Base-by-base conservation (phyloP, 2,797 vertebrate genomes). In the Tragelaphus eurycerus region DNA sequence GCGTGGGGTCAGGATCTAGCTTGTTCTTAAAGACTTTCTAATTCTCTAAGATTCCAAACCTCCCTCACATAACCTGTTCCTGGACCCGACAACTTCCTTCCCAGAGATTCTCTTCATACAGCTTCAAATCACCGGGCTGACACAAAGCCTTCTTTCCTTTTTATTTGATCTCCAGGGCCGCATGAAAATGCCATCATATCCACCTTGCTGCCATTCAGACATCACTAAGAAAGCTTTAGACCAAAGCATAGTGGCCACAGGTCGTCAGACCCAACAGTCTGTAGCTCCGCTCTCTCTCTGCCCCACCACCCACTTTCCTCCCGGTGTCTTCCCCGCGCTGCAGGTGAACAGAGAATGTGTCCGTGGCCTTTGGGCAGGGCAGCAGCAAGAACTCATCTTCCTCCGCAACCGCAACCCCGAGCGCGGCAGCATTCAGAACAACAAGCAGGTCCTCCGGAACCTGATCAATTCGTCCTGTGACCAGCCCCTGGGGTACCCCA, bases 271-370 rank as follows among this genome's bases (percentile, higher is more conserved):
- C 52, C 50, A 4, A 2, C 62, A 31, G 38, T 21, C 60, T 8
- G 5, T 19, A 21, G 55, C 71, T 11, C 12, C 12, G 0, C 38
- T 43, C 38, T 7, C 34, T 14, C 34, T 43, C 67, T 1, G 6
- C 19, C 6, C 1, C 1, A 2, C 34, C 46, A 7, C 9, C 25
- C 13, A 4, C 81, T 55, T 25, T 10, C 15, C 48, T 50, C 67
- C 3, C 27, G 2, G 1, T 31, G 1, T 27, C n/a, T 16, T 12
- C 3, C 90, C 29, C 1, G 5, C 1, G 25, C 60, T 38, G 13
- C 90, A 99, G 99, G 99, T 99, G 89, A 99, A 99, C 98, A 99
- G 99, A 96, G 99, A 99, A 98, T 99, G 99, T 1, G 99, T 99
- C 88, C 99, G 99, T 31, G 99, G 99, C 2, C 99, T 99, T 16